A percentile compares a stretch with the other conserved stretches of the same genome.
Conservation (phyloP, 2,797 vertebrate genomes). For the Margarornis squamiger region DNA sequence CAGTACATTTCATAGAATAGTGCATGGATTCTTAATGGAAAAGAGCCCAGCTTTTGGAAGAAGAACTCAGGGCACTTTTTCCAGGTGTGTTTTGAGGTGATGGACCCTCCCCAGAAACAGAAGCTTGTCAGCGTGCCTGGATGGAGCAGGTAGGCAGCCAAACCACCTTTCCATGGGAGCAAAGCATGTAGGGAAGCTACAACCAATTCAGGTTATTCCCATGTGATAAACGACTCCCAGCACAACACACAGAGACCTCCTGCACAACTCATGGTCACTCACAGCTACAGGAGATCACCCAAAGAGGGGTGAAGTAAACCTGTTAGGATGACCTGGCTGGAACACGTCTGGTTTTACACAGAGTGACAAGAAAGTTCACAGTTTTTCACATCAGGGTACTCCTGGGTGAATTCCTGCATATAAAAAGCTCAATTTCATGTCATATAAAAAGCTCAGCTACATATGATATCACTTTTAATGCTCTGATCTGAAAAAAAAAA, state of each 20-base stretch:
- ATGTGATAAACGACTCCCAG: rapidly evolving
- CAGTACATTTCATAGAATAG: neutral
- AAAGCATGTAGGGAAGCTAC: neutral
- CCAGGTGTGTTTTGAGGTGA: neutral
- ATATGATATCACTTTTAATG: neutral
- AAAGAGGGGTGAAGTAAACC: neutral
- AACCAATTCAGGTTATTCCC: neutral
- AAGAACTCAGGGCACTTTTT: neutral
- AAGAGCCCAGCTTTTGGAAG: neutral
- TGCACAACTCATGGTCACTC: neutral
- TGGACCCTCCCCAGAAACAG: neutral
- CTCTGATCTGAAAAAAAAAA: neutral
- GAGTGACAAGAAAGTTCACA: rapidly evolving
- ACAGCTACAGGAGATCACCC: neutral
- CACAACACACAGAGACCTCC: neutral
- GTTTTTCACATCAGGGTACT: no score
- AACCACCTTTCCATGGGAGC: neutral
- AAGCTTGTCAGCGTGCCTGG: neutral
- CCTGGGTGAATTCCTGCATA: neutral
- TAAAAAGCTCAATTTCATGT: neutral
- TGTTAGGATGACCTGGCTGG: neutral
- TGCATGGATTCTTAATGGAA: neutral
- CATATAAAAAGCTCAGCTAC: neutral
- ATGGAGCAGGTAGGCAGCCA: neutral
- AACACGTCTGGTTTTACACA: neutral